Percentiles rank a stretch among this genome's conserved stretches.
These are phyloP conservation scores for Leptopilina syphax DNA, from an alignment of 2,888 invertebrate species.

Conservation along the genomic window DNA sequence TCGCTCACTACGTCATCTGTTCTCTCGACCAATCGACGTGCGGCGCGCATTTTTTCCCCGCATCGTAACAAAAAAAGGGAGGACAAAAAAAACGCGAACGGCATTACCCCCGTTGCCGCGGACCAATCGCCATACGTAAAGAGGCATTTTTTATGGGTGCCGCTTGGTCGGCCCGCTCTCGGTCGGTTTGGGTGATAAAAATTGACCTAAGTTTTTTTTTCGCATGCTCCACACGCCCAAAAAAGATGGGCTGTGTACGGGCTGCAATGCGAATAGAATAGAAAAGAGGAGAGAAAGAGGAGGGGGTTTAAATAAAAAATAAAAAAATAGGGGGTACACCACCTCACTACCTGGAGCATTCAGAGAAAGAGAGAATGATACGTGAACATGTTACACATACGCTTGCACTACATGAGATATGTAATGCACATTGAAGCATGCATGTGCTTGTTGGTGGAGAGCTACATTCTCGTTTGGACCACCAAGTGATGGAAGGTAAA, in stretches of 20 bases:
- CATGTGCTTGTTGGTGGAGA: conserved; percentile 30
- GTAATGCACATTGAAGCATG: conserved; percentile 52
- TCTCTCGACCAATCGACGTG: conserved; percentile 77
- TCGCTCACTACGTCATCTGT: conserved; percentile 77
- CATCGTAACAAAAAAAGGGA: conserved; percentile 70
- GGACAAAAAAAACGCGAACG: conserved; percentile 67
- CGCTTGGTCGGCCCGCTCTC: conserved; percentile 67
- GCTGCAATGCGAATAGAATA: conserved; percentile 57
- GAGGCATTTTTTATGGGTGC: conserved; percentile 77
- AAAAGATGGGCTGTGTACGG: conserved; percentile 75
- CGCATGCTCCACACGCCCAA: conserved; percentile 69
- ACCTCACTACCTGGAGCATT: conserved; percentile 48
- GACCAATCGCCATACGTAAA: conserved; percentile 77
- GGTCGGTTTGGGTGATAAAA: conserved; percentile 76
- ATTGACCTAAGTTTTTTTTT: conserved; percentile 75
- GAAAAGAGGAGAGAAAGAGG: conserved; percentile 54
- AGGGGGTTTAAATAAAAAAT: too few relatives aligned
- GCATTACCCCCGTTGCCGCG: conserved; percentile 75
- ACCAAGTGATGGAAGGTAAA: conserved; percentile 10
- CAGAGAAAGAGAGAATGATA: conserved; percentile 34
- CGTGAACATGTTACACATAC: conserved; percentile 54
- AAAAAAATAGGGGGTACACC: conserved; percentile 52
- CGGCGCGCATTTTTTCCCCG: conserved; percentile 75
- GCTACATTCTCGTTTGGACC: conserved; percentile 7
- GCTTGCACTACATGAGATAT: conserved; percentile 47